Evolutionary conservation across 2,797 vertebrate genomes (phyloP), one percentile per base, ranked within the genome.

Genomic region (Sandelia bainsii): DNA sequence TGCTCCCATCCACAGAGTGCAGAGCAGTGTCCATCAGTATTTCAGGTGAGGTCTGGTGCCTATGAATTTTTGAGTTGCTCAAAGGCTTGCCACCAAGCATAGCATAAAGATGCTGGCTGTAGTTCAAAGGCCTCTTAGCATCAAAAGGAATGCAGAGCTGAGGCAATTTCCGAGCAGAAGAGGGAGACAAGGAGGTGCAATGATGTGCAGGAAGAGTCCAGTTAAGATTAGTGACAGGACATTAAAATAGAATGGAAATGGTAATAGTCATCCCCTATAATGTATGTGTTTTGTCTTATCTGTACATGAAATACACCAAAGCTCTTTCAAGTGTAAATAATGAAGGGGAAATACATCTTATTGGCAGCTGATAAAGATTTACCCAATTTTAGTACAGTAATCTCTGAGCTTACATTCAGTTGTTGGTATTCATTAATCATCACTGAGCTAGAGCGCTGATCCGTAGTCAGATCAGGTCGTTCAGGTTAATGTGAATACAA

Each of bases 111-210:
- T 82, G 70, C 76, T 72, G 79, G 83, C 87, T 71, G 53, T 72
- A 83, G 87, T 91, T 93, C 91, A 93, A 92, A 93, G 86, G 83
- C 79, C 90, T 87, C 74, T 89, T 90, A 87, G 85, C 82, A 91
- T 92, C 87, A 89, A 90, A 93, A 86, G 66, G 53, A 89, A 74
- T 65, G 65, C 65, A 77, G 68, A 61, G 72, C 72, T 51, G 50
- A 83, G 69, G 81, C 61, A 63, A 82, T 86, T 90, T 89, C 51
- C 69, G 61, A 34, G 22, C 62, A 77, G 58, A 50, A 25, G 14
- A 44, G 50, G 20, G 56, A 69, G 69, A 66, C 37, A 22, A 63
- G 25, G 39, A 27, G 71, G 51, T 49, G 61, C 37, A 64, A 37
- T 3, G 3, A 57, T 23, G 58, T 48, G n/a, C 22, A 42, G 42